Evolutionary conservation across 2,888 invertebrate genomes (phyloP).

Genomic region (Cerceris rybyensis): DNA sequence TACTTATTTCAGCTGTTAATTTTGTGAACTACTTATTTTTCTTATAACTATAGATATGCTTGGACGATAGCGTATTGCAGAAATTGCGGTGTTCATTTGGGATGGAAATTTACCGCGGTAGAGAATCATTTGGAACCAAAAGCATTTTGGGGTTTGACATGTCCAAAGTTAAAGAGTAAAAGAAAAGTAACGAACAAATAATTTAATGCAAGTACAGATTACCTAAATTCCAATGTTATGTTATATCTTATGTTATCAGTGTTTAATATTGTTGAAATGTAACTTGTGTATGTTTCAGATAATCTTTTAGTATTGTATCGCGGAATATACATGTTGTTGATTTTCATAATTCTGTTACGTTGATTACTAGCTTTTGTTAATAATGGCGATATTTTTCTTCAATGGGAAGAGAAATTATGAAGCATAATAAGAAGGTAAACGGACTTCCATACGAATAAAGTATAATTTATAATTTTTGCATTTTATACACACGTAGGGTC

Average conservation of each 20-base stretch:
- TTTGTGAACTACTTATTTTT: background rate
- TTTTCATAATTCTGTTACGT: background rate
- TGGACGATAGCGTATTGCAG: constrained; percentile 91
- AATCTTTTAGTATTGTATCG: constrained; percentile 11
- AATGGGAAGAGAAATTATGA: constrained; percentile 6
- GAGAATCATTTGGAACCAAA: constrained; percentile 85
- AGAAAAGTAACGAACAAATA: constrained; percentile 19
- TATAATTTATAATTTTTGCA: constrained; percentile 12
- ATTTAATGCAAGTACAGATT: background rate
- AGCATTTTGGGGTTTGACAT: constrained; percentile 88
- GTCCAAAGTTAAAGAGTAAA: constrained; percentile 81
- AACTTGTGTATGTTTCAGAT: constrained; percentile 20
- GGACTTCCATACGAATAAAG: constrained; percentile 18
- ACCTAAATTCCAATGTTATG: constrained; percentile 1
- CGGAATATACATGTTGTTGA: background rate
- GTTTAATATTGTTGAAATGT: constrained; percentile 27
- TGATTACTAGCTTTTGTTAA: no score
- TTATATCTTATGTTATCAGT: constrained; percentile 4
- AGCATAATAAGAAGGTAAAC: constrained; percentile 11
- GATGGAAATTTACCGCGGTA: constrained; percentile 91
- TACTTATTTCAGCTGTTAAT: background rate
- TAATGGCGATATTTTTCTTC: constrained; percentile 15
- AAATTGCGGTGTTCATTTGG: constrained; percentile 87
- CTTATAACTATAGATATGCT: constrained; percentile 85
- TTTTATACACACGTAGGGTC: constrained; percentile 10